Evolutionary conservation across 2,113 vertebrate genomes (phyloP), one percentile per base, ranked within the genome.

Genomic region (Myotis brandtii): DNA sequence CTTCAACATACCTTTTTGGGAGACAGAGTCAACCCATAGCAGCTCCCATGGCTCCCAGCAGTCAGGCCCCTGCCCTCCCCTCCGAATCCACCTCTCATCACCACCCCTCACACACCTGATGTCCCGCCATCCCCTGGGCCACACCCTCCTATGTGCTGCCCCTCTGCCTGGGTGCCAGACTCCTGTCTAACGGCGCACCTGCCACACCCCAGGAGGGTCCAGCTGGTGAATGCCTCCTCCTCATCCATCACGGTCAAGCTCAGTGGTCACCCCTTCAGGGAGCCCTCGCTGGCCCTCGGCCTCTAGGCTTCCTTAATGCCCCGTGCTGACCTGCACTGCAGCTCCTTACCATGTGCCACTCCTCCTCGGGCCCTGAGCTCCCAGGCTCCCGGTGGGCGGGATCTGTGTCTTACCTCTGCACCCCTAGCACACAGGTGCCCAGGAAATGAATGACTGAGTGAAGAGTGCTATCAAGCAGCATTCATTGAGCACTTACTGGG

Each of bases 351-450:
- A 5, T 16, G 20, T 59, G 16, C 69, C 37, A 1, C 11, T 16
- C 16, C 21, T n/a, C 16, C 50, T 4, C 50, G n/a, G 59, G 17
- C 37, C 21, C 20, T 43, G 32, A 10, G 59, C n/a, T 3, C 50
- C 2, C 0, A 18, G 90, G 32, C 27, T 37, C 37, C 0, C 0
- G n/a, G 40, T 0, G 25, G 5, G 1, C 25, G 25, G 40, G 30
- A 10, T 9, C 21, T 32, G 2, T 1, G 50, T 23, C 67, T 43
- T 2, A 2, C 3, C 9, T 27, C 34, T 64, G 30, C 3, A 2
- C 12, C 67, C 86, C 59, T 30, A 66, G 80, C 20, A 30, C n/a
- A 9, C 3, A 6, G n/a, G 23, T 5, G 46, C 37, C 62, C 62
- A n/a, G 20, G 13, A 14, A 75, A 27, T 1, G 16, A 50, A 46